Conservation (phyloP, 2,797 vertebrate genomes). For the Apogon hyalosoma region DNA sequence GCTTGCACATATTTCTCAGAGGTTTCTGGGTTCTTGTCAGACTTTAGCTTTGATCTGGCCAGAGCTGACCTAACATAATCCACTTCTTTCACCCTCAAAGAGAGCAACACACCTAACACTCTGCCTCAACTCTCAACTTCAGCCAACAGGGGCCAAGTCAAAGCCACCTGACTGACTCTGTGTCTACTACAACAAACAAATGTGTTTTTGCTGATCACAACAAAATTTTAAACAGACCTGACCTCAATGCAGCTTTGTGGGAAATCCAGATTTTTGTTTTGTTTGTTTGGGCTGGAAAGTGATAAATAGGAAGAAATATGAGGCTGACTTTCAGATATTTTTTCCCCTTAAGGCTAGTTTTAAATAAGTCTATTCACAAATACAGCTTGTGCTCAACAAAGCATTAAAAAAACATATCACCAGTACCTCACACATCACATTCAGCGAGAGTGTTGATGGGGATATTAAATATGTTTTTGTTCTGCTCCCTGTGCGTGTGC, state of each 20-base stretch:
- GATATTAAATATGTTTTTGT: constrained; percentile 78
- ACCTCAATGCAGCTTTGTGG: constrained; percentile 16
- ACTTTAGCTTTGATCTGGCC: constrained; percentile 76
- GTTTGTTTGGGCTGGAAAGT: constrained; percentile 1
- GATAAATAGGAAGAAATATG: background rate
- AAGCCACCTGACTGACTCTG: constrained; percentile 28
- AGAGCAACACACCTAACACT: constrained; percentile 57
- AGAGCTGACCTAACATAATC: constrained; percentile 73
- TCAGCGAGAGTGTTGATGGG: constrained; percentile 64
- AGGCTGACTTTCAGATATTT: constrained; percentile 26
- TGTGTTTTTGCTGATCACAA: constrained; percentile 42
- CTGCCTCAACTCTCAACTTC: constrained; percentile 59
- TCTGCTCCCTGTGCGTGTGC: constrained; percentile 66
- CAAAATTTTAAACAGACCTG: constrained; percentile 46
- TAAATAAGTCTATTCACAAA: constrained; percentile 25
- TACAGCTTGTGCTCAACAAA: constrained; percentile 18
- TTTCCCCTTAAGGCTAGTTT: constrained; percentile 10
- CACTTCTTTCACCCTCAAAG: constrained; percentile 65
- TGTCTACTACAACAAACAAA: constrained; percentile 41
- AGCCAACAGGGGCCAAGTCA: constrained; percentile 27
- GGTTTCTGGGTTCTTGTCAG: constrained; percentile 71
- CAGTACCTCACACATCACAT: constrained; percentile 69
- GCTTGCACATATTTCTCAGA: constrained; percentile 61
- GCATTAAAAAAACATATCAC: constrained; percentile 43
- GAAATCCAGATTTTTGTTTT: background rate